phyloP scores from a whole-genome alignment of 2,113 vertebrate genomes.

The Hipposideros armiger region DNA sequence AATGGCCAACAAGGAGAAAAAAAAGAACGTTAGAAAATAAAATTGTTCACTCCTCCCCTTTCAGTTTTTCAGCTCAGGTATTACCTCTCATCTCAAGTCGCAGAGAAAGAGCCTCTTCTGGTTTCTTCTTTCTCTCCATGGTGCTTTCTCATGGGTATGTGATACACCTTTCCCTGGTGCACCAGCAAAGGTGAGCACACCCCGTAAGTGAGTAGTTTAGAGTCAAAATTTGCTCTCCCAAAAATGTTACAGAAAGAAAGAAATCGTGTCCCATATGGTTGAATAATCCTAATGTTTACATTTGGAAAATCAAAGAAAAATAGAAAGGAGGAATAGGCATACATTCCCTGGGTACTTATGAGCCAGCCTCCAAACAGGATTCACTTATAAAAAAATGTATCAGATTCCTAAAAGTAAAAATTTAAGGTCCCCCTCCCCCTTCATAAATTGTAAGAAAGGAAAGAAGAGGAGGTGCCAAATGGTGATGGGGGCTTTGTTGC shows the following conservation, averaged over 20 bases:
- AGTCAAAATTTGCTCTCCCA: conserved; percentile 18
- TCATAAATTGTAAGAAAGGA: not conserved
- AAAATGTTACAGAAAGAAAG: not conserved
- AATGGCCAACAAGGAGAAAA: not conserved
- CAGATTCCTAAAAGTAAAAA: not conserved
- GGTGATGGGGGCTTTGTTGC: not conserved
- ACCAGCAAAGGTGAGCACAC: not conserved
- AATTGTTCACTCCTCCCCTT: not conserved
- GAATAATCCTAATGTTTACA: not conserved
- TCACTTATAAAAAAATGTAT: not conserved
- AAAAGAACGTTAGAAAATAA: not conserved
- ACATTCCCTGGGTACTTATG: not conserved
- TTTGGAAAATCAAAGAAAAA: conserved; percentile 51
- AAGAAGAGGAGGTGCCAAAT: not conserved
- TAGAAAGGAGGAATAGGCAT: not conserved
- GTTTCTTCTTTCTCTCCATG: not conserved
- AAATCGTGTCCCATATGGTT: not conserved
- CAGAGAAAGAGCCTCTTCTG: not conserved
- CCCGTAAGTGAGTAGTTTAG: not conserved
- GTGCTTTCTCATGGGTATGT: not conserved
- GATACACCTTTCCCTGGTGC: not conserved
- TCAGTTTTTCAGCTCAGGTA: not conserved
- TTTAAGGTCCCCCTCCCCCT: not conserved
- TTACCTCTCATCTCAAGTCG: not conserved
- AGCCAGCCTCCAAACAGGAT: not conserved